A percentile compares a stretch with the other conserved stretches of the same genome.
Conservation (phyloP, 2,888 invertebrate species). For the Meta bourneti region DNA sequence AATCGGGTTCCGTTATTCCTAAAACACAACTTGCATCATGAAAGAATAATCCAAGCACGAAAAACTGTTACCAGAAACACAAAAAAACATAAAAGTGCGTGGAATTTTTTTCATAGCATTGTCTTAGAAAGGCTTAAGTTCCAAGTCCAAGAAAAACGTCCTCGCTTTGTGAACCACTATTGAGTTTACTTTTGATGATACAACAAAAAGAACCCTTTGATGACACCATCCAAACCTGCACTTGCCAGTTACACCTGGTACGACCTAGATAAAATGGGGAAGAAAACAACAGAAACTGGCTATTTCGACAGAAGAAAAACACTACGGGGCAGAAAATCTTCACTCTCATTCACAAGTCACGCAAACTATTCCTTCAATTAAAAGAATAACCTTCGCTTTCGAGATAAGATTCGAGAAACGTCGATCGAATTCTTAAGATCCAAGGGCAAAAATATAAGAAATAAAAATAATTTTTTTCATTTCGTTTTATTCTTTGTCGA, state of each 20-base stretch:
- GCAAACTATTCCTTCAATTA: slow-evolving; percentile 9
- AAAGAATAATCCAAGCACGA: too few relatives aligned
- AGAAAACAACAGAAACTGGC: slow-evolving; percentile 4
- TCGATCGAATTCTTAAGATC: not conserved
- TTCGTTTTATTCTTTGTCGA: not conserved
- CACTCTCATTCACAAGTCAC: slow-evolving; percentile 17
- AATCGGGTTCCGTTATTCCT: not conserved
- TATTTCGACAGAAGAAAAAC: slow-evolving; percentile 24
- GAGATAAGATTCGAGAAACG: not conserved
- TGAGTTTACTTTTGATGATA: slow-evolving; percentile 8
- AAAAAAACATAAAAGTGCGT: too few relatives aligned
- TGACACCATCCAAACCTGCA: slow-evolving; percentile 36
- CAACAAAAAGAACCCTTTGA: slow-evolving; percentile 8
- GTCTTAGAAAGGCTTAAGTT: not conserved
- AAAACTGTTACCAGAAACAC: too few relatives aligned
- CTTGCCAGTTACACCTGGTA: slow-evolving; percentile 52
- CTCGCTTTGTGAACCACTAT: not conserved
- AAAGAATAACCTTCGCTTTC: not conserved
- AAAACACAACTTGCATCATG: not conserved
- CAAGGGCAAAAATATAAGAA: slow-evolving; percentile 6
- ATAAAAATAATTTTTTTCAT: not conserved
- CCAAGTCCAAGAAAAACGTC: not conserved
- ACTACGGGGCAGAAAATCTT: slow-evolving; percentile 11
- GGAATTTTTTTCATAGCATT: too few relatives aligned
- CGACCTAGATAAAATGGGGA: slow-evolving; percentile 41